Evolutionary conservation across 2,888 invertebrate genomes (phyloP).

Genomic region (Epinotia demarniana): DNA sequence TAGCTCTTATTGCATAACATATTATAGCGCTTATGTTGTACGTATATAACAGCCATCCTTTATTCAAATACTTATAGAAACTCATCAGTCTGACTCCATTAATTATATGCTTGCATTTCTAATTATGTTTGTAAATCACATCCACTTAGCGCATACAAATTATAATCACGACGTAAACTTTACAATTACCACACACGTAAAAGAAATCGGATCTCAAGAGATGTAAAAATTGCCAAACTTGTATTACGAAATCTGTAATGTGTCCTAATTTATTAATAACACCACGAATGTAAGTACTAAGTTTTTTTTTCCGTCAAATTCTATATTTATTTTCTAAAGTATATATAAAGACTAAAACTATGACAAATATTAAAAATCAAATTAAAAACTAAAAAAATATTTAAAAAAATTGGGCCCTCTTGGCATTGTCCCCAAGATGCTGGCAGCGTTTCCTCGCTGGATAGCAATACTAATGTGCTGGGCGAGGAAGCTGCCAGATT

Average conservation of each 20-base stretch:
- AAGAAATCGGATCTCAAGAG: background rate
- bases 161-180: background rate
- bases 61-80: background rate
- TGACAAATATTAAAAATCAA: too few relatives aligned
- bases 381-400: too few relatives aligned
- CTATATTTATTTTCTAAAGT: too few relatives aligned
- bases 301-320: too few relatives aligned
- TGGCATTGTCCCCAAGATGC: too few relatives aligned
- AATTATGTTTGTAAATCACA: constrained; percentile 18
- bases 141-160: background rate
- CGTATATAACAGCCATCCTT: background rate
- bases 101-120: constrained; percentile 5
- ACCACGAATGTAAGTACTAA: too few relatives aligned
- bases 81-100: background rate
- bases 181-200: background rate
- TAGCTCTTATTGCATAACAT: background rate
- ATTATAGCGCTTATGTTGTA: background rate
- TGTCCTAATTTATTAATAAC: too few relatives aligned
- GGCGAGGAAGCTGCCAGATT: too few relatives aligned
- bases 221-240: background rate
- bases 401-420: too few relatives aligned
- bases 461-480: too few relatives aligned
- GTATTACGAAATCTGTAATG: background rate
- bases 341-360: too few relatives aligned
- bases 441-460: too few relatives aligned